Conservation (phyloP, 2,113 vertebrate species). For the Phalacrocorax carbo region DNA sequence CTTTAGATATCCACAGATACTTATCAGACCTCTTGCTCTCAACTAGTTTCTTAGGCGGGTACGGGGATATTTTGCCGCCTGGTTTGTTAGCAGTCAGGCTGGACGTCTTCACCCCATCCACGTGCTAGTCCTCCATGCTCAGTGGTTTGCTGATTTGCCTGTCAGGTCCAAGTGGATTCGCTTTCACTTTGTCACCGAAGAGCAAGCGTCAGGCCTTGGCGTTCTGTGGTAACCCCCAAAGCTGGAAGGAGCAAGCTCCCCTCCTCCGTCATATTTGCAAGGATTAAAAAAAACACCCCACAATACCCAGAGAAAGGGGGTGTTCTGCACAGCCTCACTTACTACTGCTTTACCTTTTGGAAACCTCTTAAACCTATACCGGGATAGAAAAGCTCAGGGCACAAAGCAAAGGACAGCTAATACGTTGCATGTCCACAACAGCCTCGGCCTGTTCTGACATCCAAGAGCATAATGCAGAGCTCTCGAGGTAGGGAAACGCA, state of each 20-base stretch:
- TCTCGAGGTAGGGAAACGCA: neutral
- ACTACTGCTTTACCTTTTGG: neutral
- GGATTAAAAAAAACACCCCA: neutral
- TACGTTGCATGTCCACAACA: neutral
- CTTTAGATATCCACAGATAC: neutral
- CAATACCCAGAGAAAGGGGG: neutral
- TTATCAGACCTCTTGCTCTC: neutral
- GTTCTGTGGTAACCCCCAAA: neutral
- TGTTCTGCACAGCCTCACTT: neutral
- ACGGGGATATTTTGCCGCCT: neutral
- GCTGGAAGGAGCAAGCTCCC: neutral
- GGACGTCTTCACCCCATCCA: neutral
- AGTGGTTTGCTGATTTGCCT: neutral
- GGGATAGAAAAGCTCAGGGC: neutral
- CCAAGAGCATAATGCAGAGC: neutral
- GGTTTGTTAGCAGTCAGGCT: neutral
- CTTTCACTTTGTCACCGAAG: neutral
- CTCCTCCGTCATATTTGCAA: neutral
- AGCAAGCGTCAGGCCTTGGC: neutral
- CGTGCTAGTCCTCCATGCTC: accelerated
- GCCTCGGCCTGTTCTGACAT: neutral
- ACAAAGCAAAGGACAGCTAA: neutral
- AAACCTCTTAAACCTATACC: neutral
- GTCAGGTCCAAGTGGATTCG: neutral
- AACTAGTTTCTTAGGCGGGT: neutral